Conservation (phyloP, 1,140 invertebrate species). For the Philaenus spumarius region DNA sequence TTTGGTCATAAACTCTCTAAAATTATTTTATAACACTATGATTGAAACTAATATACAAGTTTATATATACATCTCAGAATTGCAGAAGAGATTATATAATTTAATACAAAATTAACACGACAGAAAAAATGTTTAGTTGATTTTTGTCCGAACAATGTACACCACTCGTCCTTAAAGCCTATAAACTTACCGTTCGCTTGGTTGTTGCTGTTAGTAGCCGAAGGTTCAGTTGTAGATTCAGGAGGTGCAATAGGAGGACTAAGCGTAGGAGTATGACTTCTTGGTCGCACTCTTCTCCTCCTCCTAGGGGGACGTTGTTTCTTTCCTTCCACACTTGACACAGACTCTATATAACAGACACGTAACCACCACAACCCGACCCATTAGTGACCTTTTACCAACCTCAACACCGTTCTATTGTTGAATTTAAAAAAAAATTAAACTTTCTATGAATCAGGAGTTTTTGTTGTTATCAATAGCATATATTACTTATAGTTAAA, state of each 20-base stretch:
- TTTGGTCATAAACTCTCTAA: too few relatives aligned
- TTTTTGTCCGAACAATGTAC: neutral
- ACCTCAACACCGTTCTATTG: too few relatives aligned
- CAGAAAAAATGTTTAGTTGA: too few relatives aligned
- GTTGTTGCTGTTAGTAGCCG: neutral
- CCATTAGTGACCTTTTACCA: slow-evolving; percentile 2
- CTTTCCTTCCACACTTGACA: slow-evolving; percentile 21
- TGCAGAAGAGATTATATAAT: too few relatives aligned
- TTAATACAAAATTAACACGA: too few relatives aligned
- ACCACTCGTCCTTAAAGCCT: neutral
- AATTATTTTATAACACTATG: too few relatives aligned
- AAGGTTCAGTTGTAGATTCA: neutral
- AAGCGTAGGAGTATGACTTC: slow-evolving; percentile 12
- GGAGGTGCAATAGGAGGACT: slow-evolving; percentile 1
- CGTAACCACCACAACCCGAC: slow-evolving; percentile 16
- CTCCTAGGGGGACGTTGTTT: slow-evolving; percentile 2
- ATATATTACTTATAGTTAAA: too few relatives aligned
- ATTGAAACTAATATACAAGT: too few relatives aligned
- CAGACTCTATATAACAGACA: slow-evolving; percentile 21
- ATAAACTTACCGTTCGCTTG: neutral
- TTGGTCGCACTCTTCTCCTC: neutral
- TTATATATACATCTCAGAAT: too few relatives aligned
- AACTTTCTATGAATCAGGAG: too few relatives aligned
- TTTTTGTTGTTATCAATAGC: too few relatives aligned
- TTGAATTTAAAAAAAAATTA: too few relatives aligned